phyloP scores from a whole-genome alignment of 2,797 vertebrate genomes.

The Chelonia mydas region DNA sequence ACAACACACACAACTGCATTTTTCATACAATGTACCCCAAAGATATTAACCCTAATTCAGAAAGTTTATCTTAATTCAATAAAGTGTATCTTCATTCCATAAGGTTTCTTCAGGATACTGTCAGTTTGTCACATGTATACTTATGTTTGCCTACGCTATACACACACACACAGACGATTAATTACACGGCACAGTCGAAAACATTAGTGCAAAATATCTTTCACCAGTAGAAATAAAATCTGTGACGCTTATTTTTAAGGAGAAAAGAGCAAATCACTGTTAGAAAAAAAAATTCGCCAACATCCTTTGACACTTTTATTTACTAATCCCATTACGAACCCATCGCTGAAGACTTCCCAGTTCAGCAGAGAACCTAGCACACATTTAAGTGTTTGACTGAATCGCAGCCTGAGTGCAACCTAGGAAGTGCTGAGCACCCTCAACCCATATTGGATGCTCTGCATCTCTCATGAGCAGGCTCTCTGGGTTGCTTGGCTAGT shows the following conservation, averaged over 20 bases:
- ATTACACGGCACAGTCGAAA: background rate
- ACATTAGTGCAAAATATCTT: background rate
- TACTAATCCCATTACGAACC: background rate
- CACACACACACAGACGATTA: background rate
- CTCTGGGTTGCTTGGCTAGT: background rate
- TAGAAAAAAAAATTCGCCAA: background rate
- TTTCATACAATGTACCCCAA: background rate
- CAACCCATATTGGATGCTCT: conserved; percentile 11
- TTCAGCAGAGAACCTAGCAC: background rate
- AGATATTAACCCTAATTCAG: background rate
- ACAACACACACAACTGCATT: background rate
- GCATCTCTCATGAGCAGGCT: background rate
- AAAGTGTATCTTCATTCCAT: background rate
- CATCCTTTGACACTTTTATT: background rate
- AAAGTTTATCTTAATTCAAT: background rate
- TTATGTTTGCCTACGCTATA: background rate
- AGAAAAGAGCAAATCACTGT: background rate
- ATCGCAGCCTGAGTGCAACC: background rate
- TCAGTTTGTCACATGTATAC: background rate
- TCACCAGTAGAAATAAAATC: background rate
- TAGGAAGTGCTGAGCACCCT: background rate
- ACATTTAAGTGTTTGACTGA: background rate
- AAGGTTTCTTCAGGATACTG: background rate
- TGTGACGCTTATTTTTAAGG: background rate
- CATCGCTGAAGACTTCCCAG: conserved; percentile 23